These are phyloP conservation scores for Xenus cinereus DNA, from an alignment of 2,113 vertebrate species.

Conservation along the genomic window DNA sequence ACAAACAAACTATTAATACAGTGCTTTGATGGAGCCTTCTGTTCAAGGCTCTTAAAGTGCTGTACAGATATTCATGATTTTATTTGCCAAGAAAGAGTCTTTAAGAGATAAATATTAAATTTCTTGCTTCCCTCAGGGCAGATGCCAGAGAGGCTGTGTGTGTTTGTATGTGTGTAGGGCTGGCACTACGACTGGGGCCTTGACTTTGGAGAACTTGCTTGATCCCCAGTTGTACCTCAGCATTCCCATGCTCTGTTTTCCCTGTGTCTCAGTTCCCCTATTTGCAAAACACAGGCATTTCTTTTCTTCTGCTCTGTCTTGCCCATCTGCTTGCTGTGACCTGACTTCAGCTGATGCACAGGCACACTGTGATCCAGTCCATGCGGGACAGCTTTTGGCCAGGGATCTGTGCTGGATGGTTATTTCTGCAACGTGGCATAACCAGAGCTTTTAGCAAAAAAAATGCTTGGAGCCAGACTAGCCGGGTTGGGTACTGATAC, in stretches of 20 bases:
- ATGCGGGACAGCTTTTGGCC: neutral
- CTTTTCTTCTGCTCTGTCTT: neutral
- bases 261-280: neutral
- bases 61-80: neutral
- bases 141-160: neutral
- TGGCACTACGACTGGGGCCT: neutral
- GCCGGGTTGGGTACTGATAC: neutral
- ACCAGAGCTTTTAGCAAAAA: neutral
- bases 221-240: neutral
- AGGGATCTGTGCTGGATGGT: neutral
- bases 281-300: neutral
- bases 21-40: constrained; percentile 47
- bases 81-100: constrained; percentile 30
- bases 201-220: neutral
- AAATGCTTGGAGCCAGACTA: neutral
- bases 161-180: neutral
- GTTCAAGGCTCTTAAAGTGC: constrained; percentile 29
- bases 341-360: neutral
- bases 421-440: neutral
- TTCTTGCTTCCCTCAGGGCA: neutral
- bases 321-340: neutral
- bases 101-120: constrained; percentile 35
- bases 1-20: constrained; percentile 65
- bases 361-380: fast-evolving
- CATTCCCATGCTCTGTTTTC: neutral